Conservation (phyloP, 30 jellyfish, hydroid and myxozoan species). For the Aurelia sp. region DNA sequence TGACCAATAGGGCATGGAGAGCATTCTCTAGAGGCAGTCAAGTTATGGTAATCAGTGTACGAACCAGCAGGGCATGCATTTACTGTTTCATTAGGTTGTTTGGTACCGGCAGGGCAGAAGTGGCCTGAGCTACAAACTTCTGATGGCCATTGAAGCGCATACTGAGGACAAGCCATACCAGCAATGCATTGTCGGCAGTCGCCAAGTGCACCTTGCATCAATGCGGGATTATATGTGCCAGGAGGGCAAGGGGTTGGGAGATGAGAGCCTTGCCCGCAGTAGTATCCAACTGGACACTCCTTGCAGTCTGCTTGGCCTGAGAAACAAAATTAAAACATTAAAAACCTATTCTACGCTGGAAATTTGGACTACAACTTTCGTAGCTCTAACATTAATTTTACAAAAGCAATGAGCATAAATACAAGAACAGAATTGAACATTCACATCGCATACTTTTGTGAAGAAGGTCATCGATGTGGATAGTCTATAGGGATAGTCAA, state of each 20-base stretch:
- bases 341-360: too few relatives aligned
- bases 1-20: constrained; percentile 92
- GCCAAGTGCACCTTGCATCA: constrained; percentile 62
- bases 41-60: constrained; percentile 87
- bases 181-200: constrained; percentile 93
- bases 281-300: constrained; percentile 90
- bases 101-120: constrained; percentile 97
- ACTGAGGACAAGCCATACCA: constrained; percentile 99
- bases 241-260: constrained; percentile 91
- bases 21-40: constrained; percentile 90
- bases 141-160: constrained; percentile 88
- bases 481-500: too few relatives aligned
- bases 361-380: too few relatives aligned
- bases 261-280: constrained; percentile 82
- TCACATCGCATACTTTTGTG: too few relatives aligned
- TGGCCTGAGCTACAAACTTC: constrained; percentile 93
- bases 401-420: too few relatives aligned
- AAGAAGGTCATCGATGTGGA: too few relatives aligned
- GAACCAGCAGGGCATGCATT: constrained; percentile 99
- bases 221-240: constrained; percentile 91
- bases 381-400: too few relatives aligned
- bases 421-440: too few relatives aligned
- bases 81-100: constrained; percentile 82
- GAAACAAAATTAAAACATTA: neutral
- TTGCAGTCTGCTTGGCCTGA: constrained; percentile 90